Evolutionary conservation across 2,797 vertebrate genomes (phyloP), one percentile per base, ranked within the genome.

Genomic region (Amphiprion clarkii): DNA sequence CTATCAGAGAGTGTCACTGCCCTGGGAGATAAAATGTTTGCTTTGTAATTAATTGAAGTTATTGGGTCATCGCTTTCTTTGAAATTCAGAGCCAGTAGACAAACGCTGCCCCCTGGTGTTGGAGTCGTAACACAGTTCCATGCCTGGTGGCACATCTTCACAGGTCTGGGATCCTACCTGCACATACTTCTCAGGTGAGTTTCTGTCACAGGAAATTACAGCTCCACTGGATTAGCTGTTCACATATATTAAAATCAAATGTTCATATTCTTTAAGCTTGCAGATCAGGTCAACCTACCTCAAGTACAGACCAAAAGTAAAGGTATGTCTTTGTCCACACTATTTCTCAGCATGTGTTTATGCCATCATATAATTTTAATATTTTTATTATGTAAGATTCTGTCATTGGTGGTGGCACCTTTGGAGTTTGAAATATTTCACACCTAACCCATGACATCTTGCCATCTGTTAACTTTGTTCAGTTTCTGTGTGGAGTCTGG

Each of bases 81-180:
- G 1, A 67, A 9, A 59, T 67, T 59, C 87, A 99, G 98, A 94
- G 92, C 91, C 62, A 91, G 96, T 63, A 94, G 98, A 73, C 91
- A 95, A 80, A 95, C 79, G 65, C 90, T 97, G 69, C 97, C 96
- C 56, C 92, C 96, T 31, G 88, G 96, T 53, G 86, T 98, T 64
- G 96, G 97, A 49, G 96, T 96, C 1, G 86, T 97, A 33, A 99
- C 98, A 16, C 98, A 99, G 87, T 98, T 99, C 83, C 98, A 99
- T 13, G 98, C 98, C 0, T 99, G 97, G 98, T 99, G 98, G 98
- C 98, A 99, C 83, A 98, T 99, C 87, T 95, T 99, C 56, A 99
- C 98, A 29, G 98, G 98, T 76, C 92, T 99, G 31, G 98, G 98
- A 8, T 99, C 98, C 68, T 99, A 99, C 85, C 95, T 99, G 85